A percentile compares a stretch with the other conserved stretches of the same genome.
Evolutionary conservation across 2,888 invertebrate species (phyloP).

Genomic region (Hanleya hanleyi): DNA sequence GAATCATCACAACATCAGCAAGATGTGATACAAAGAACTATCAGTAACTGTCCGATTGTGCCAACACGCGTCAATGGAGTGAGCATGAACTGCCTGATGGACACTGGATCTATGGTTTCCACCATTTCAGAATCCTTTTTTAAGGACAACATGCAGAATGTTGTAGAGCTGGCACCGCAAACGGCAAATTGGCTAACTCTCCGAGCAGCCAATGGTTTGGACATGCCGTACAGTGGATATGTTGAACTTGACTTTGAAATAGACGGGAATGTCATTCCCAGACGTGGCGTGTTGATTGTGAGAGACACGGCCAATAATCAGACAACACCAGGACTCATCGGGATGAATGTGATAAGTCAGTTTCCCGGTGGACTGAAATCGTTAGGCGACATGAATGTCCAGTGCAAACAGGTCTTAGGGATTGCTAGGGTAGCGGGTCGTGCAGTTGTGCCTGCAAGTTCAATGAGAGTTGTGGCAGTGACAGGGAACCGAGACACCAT

Average conservation of each 20-base stretch:
- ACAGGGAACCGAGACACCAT: background rate
- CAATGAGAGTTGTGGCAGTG: background rate
- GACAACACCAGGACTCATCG: too few species aligned
- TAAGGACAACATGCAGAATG: constrained; percentile 3
- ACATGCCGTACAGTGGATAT: constrained; percentile 28
- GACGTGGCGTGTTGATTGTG: background rate
- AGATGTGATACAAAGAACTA: background rate
- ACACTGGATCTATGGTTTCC: constrained; percentile 22
- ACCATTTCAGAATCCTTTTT: constrained; percentile 18
- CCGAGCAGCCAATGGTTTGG: constrained; percentile 19
- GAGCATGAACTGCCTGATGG: constrained; percentile 17
- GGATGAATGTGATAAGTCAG: too few species aligned
- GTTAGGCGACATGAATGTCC: background rate
- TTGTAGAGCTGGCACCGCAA: background rate
- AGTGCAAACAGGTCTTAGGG: background rate
- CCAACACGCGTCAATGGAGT: background rate
- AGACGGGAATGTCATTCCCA: background rate
- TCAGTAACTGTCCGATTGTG: constrained; percentile 18
- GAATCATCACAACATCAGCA: too few species aligned
- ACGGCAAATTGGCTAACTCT: background rate
- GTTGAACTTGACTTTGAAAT: constrained; percentile 25
- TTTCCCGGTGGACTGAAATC: background rate
- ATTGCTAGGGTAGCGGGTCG: background rate
- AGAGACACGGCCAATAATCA: too few species aligned
- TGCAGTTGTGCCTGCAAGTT: background rate